phyloP scores from a whole-genome alignment of 2,888 invertebrate species.

The Meghimatium bilineatum region DNA sequence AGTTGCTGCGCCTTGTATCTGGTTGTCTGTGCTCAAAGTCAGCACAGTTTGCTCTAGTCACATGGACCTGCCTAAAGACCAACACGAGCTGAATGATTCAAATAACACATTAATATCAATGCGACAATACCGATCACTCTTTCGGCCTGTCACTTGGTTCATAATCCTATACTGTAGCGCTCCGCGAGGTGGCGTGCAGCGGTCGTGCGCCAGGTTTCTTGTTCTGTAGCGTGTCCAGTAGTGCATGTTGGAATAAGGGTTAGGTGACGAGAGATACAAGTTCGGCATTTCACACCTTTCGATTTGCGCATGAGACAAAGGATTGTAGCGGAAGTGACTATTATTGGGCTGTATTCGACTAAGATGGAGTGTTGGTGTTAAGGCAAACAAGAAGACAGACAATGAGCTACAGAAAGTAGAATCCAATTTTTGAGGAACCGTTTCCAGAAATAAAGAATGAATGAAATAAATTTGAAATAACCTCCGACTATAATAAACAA shows the following conservation, averaged over 20 bases:
- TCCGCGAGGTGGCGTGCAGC: slow-evolving; percentile 23
- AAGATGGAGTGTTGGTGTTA: neutral
- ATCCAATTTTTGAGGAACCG: neutral
- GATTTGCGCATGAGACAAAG: neutral
- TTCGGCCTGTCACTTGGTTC: neutral
- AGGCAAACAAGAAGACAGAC: neutral
- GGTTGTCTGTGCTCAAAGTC: no score
- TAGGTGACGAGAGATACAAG: neutral
- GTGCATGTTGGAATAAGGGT: neutral
- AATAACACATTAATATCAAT: neutral
- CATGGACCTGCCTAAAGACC: no score
- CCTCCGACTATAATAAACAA: no score
- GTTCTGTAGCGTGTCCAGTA: neutral
- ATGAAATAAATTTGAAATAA: neutral
- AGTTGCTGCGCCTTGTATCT: no score
- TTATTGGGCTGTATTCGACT: neutral
- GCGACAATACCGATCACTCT: neutral
- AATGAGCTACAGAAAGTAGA: neutral
- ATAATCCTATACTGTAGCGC: slow-evolving; percentile 19
- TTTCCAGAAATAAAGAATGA: neutral
- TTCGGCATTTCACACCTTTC: neutral
- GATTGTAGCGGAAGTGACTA: neutral
- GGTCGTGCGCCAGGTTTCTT: slow-evolving; percentile 22
- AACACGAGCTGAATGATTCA: neutral
- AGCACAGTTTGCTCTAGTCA: no score